phyloP scores from a whole-genome alignment of 2,888 invertebrate species.

The Imbricaverruca yamaguchii region DNA sequence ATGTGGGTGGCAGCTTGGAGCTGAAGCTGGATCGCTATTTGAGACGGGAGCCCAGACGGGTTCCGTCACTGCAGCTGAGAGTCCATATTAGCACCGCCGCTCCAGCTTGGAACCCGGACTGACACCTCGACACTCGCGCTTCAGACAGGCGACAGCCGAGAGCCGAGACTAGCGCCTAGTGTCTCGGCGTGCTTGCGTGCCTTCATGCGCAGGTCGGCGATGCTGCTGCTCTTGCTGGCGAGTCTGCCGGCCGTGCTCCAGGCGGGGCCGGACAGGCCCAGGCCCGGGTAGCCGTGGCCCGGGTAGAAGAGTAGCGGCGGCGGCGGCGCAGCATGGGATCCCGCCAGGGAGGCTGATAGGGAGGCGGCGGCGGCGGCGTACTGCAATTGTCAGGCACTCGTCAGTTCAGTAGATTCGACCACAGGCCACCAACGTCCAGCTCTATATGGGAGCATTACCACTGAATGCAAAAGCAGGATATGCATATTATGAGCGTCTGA shows the following conservation, averaged over 20 bases:
- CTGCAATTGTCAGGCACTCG: neutral
- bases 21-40: no score
- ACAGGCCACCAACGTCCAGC: no score
- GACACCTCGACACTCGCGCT: no score
- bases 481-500: no score
- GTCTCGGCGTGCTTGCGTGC: slow-evolving; percentile 89
- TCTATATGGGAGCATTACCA: neutral
- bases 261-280: slow-evolving; percentile 72
- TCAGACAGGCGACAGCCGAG: slow-evolving; percentile 26
- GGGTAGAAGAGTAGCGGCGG: slow-evolving; percentile 53
- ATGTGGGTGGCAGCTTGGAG: no score
- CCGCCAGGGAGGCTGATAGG: neutral
- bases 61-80: no score
- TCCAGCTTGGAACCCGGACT: no score
- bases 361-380: slow-evolving; percentile 10
- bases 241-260: slow-evolving; percentile 54
- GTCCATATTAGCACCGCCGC: no score
- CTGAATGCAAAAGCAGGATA: neutral
- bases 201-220: slow-evolving; percentile 86
- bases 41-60: no score
- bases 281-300: slow-evolving; percentile 53
- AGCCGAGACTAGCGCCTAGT: slow-evolving; percentile 48
- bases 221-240: slow-evolving; percentile 62
- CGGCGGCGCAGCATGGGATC: neutral
- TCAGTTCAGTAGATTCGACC: neutral